A percentile compares a stretch with the other conserved stretches of the same genome.
Evolutionary conservation across 2,797 vertebrate genomes (phyloP).

Genomic region (Phyllotis vaccarum): DNA sequence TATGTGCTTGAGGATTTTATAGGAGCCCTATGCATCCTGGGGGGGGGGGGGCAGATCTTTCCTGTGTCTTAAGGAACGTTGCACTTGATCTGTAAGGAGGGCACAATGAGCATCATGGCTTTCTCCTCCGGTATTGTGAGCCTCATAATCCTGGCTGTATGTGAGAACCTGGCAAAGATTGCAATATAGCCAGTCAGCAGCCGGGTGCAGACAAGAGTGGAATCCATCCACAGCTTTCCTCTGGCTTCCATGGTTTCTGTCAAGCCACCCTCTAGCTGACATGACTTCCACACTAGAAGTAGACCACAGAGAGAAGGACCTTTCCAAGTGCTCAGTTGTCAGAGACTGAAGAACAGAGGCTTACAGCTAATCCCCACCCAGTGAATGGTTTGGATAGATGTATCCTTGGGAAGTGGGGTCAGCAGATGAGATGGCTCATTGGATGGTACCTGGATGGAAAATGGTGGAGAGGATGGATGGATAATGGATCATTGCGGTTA

Average conservation of each 20-base stretch:
- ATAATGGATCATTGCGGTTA: too few species aligned
- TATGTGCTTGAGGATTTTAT: neutral
- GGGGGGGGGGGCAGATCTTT: neutral
- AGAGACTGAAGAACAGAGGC: neutral
- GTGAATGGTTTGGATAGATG: fast-evolving
- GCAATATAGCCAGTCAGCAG: neutral
- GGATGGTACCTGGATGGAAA: neutral
- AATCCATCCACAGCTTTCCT: too few species aligned
- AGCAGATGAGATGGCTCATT: neutral
- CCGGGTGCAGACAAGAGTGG: neutral
- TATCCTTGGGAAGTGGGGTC: neutral
- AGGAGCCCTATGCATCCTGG: neutral
- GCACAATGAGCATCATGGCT: too few species aligned
- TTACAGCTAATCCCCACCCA: neutral
- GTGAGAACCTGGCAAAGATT: neutral
- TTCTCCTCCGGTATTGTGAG: fast-evolving
- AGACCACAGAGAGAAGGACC: neutral
- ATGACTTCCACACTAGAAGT: neutral
- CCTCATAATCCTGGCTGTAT: neutral
- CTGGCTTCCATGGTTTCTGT: too few species aligned
- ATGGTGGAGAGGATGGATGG: too few species aligned
- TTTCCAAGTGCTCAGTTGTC: too few species aligned
- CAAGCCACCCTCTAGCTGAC: neutral
- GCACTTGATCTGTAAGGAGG: fast-evolving
- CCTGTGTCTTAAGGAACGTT: neutral